A percentile compares a stretch with the other conserved stretches of the same genome.
phyloP scores from a whole-genome alignment of 1,140 invertebrate genomes.

The Lamellibrachia luymesi region DNA sequence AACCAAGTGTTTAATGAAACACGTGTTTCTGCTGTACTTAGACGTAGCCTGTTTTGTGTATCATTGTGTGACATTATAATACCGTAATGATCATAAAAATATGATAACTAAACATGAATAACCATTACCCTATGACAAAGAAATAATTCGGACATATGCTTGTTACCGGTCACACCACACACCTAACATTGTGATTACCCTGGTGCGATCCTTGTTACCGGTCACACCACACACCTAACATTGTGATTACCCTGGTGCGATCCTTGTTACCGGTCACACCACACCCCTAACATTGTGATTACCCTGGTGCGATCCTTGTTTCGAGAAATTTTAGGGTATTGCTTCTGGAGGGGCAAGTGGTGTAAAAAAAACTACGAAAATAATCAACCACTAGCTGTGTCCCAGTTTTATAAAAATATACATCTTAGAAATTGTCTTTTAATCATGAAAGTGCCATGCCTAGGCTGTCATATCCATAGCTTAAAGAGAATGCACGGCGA shows the following conservation, averaged over 20 bases:
- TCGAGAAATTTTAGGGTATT: not conserved
- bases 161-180: not conserved
- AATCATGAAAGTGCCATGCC: not conserved
- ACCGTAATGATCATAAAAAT: not conserved
- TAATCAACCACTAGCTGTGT: not conserved
- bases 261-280: not conserved
- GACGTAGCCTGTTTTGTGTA: no score
- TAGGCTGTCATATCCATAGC: not conserved
- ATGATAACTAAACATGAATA: not conserved
- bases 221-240: no score
- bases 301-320: not conserved
- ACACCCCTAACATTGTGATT: no score
- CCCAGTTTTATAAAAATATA: not conserved
- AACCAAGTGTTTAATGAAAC: no score
- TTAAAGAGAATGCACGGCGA: no score
- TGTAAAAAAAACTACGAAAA: not conserved
- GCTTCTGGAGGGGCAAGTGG: not conserved
- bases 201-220: not conserved
- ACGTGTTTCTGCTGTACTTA: no score
- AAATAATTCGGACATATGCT: no score
- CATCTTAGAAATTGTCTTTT: not conserved
- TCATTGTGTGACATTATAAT: no score
- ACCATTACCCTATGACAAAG: not conserved
- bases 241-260: no score
- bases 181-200: no score